These are phyloP conservation scores for Lepidurus couesii DNA, from an alignment of 1,140 invertebrate genomes.

Conservation along the genomic window DNA sequence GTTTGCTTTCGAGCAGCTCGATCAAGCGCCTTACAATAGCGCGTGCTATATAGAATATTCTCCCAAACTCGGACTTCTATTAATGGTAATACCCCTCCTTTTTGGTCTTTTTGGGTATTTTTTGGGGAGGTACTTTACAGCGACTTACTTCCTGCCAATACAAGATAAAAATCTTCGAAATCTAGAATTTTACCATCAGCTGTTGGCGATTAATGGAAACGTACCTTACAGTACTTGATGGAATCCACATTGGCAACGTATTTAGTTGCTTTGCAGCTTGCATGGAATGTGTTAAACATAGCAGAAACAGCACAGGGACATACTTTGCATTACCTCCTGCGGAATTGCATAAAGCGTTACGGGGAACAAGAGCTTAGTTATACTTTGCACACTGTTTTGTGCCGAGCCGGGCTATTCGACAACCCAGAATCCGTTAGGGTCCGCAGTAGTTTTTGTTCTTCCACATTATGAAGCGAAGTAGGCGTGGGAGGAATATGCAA, in stretches of 20 bases:
- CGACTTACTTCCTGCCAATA: too few species aligned
- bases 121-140: neutral
- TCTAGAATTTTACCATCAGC: too few species aligned
- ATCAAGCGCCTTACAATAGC: conserved; percentile 19
- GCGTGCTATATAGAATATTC: neutral
- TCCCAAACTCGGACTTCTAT: neutral
- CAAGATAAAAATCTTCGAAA: too few species aligned
- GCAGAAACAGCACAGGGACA: neutral
- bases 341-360: conserved; percentile 21
- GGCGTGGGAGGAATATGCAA: conserved; percentile 17
- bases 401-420: neutral
- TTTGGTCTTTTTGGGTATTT: neutral
- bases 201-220: too few species aligned
- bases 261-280: neutral
- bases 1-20: neutral
- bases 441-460: neutral
- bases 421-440: conserved; percentile 15
- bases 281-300: neutral
- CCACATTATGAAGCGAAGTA: neutral
- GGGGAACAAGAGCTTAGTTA: neutral
- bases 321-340: conserved; percentile 18
- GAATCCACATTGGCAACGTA: too few species aligned
- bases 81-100: conserved; percentile 3
- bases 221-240: too few species aligned
- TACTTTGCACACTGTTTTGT: neutral